Conservation (phyloP, 2,797 vertebrate genomes). For the Dermochelys coriacea region DNA sequence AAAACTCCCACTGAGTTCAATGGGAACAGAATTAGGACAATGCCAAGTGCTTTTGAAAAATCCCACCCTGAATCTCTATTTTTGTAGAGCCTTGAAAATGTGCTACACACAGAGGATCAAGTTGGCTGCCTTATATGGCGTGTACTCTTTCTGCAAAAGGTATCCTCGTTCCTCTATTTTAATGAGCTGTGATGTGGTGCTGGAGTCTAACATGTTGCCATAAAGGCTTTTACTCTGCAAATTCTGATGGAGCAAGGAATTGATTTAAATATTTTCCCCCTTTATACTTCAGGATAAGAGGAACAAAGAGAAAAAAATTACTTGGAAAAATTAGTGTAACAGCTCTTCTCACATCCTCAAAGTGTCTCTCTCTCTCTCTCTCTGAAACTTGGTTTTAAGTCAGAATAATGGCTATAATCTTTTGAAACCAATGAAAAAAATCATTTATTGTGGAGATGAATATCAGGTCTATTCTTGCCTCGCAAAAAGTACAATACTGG, state of each 20-base stretch:
- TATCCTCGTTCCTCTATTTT: not conserved
- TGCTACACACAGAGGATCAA: not conserved
- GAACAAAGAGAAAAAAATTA: not conserved
- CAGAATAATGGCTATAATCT: not conserved
- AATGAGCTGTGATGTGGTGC: not conserved
- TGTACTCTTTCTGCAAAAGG: not conserved
- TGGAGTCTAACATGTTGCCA: not conserved
- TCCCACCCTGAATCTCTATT: not conserved
- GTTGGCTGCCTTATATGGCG: not conserved
- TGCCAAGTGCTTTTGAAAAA: not conserved
- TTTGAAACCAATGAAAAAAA: not conserved
- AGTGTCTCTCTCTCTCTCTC: not conserved
- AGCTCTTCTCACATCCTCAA: accelerated
- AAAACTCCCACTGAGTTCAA: not conserved
- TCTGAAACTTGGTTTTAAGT: accelerated
- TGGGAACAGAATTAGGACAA: not conserved
- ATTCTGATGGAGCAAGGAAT: not conserved
- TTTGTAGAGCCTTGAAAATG: not conserved
- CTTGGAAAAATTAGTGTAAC: too few relatives aligned
- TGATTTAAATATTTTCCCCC: not conserved
- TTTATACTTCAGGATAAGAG: not conserved
- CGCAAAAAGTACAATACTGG: not conserved
- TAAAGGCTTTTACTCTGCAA: not conserved
- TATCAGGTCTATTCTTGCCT: not conserved
- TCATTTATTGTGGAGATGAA: accelerated